These are phyloP conservation scores for Bradysia coprophila DNA, from an alignment of 1,140 invertebrate species.

Conservation along the genomic window DNA sequence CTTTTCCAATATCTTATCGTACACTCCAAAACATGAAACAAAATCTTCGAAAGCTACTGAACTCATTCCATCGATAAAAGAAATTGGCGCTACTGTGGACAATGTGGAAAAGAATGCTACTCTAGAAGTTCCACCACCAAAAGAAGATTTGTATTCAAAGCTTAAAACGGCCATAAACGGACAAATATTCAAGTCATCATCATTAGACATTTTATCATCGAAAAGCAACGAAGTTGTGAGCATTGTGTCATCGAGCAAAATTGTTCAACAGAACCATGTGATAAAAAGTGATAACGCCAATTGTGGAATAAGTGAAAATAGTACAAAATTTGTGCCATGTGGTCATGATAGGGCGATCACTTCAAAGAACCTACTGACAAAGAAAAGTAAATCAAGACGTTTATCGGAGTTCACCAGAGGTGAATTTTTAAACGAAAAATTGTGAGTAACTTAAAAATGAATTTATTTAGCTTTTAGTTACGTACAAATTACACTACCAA, in stretches of 20 bases:
- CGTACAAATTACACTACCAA: too few species aligned
- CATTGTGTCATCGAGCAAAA: too few species aligned
- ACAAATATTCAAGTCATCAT: conserved; percentile 17
- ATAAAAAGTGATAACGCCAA: neutral
- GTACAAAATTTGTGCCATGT: neutral
- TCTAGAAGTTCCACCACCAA: too few species aligned
- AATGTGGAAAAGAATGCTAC: neutral
- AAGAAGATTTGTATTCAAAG: conserved; percentile 19
- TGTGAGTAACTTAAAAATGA: conserved; percentile 18
- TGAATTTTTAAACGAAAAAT: conserved; percentile 27
- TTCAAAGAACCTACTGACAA: neutral
- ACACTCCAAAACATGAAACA: conserved; percentile 6
- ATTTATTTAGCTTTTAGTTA: too few species aligned
- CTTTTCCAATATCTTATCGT: conserved; percentile 20
- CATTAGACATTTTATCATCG: conserved; percentile 18
- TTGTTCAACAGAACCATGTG: too few species aligned
- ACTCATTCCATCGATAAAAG: neutral
- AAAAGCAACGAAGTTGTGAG: too few species aligned
- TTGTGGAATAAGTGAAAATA: neutral
- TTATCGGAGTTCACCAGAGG: conserved; percentile 25
- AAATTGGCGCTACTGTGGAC: neutral
- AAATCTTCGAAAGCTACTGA: neutral
- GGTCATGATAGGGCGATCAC: neutral
- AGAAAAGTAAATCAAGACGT: conserved; percentile 17
- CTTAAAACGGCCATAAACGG: conserved; percentile 7